These are phyloP conservation scores for Elephas maximus DNA, from an alignment of 2,113 vertebrate genomes.

Conservation along the genomic window DNA sequence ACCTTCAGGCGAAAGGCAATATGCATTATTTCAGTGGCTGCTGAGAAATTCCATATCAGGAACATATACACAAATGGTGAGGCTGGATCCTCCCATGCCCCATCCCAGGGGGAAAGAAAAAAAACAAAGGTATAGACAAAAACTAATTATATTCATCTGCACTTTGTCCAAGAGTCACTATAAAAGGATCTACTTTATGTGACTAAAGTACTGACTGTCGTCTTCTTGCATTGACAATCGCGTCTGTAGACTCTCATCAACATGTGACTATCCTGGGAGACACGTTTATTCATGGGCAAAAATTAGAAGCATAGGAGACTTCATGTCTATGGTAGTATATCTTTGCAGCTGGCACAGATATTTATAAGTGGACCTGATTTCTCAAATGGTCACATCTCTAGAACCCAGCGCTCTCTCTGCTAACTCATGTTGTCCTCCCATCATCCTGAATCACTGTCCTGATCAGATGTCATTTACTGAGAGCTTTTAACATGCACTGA, in stretches of 20 bases:
- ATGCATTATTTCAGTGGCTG: background rate
- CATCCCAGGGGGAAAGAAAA: background rate
- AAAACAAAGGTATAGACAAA: slow-evolving; percentile 35
- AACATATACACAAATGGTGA: background rate
- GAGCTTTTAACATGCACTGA: background rate
- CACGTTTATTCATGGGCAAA: background rate
- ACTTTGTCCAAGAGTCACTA: slow-evolving; percentile 44
- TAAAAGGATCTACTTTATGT: background rate
- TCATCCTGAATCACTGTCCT: background rate
- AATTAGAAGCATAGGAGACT: background rate
- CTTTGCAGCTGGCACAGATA: accelerated
- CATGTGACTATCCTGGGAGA: background rate
- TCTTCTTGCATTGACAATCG: background rate
- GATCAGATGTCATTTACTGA: background rate
- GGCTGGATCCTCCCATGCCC: background rate
- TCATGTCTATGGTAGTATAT: background rate
- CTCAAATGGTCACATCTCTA: background rate
- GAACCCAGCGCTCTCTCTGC: background rate
- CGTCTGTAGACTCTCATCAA: background rate
- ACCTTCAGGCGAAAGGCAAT: slow-evolving; percentile 39
- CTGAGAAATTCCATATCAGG: background rate
- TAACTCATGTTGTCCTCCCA: background rate
- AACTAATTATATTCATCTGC: slow-evolving; percentile 30
- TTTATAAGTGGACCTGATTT: background rate
- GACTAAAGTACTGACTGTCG: background rate